Base-by-base conservation (phyloP, 2,113 vertebrate species). In the Aspiorhynchus laticeps region DNA sequence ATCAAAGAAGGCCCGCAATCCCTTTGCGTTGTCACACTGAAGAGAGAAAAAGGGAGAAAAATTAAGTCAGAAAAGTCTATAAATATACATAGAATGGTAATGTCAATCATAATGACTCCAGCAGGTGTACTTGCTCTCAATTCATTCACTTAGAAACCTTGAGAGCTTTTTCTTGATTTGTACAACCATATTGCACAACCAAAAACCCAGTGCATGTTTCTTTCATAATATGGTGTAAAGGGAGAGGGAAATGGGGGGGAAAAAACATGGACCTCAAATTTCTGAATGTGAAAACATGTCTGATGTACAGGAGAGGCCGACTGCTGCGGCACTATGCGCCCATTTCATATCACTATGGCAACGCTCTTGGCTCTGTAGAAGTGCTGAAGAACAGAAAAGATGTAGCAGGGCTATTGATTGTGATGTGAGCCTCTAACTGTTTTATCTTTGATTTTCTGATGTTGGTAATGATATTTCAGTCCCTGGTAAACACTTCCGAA, bases 21-120 rank as follows among this genome's bases (percentile, higher is more conserved):
- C 98, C 93, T 99, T 99, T 83, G 98, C 98, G 46, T 99, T 99
- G 93, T 99, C 98, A 89, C 98, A 99, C 98, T 99, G 19, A n/a
- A 75, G n/a, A 84, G 63, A 51, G 79, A 83, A 21, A 67, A 24
- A 73, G 2, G 33, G 38, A 48, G 2, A 0, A 33, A 82, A 69
- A 85, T 26, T 71, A 31, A 89, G 48, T 51, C 48, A 51, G 14
- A 51, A 43, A 51, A 51, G 59, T 63, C 48, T 85, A 85, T 26
- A n/a, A 11, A 24, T 56, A 84, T 43, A 46, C 56, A 31, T 73
- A 28, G 48, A 28, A 56, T 51, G 48, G 48, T 51, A 51, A 51
- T 41, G 77, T 63, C 65, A 76, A 90, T 31, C 10, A 17, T 56
- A 56, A 15, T 79, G 76, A 56, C 26, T 12, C 6, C 8, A 33